Percentiles rank a stretch among this genome's conserved stretches.
Conservation (phyloP, 2,888 invertebrate species). For the Ditylenchus weischeri region DNA sequence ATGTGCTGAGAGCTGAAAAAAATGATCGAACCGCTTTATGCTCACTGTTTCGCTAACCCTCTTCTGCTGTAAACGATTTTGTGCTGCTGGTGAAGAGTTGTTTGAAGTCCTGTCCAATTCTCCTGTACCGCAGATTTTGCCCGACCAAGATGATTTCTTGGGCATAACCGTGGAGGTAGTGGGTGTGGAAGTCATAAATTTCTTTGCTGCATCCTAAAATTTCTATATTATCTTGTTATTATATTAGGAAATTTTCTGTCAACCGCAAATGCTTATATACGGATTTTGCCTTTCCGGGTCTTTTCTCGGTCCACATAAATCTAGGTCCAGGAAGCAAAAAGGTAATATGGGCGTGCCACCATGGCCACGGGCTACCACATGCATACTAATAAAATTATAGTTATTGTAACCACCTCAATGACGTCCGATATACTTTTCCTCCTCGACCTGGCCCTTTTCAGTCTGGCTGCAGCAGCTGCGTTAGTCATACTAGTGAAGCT, state of each 20-base stretch:
- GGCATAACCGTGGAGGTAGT: neutral
- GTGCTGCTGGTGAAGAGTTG: slow-evolving; percentile 2
- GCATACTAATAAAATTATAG: too few species aligned
- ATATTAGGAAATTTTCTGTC: too few species aligned
- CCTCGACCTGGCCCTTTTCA: slow-evolving; percentile 3
- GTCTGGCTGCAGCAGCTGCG: slow-evolving; percentile 2
- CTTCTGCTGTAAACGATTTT: slow-evolving; percentile 4
- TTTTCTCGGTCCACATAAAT: too few species aligned
- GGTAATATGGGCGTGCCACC: too few species aligned
- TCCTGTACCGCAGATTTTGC: slow-evolving; percentile 7
- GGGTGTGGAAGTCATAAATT: neutral
- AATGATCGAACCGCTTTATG: neutral
- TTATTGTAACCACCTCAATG: slow-evolving; percentile 12
- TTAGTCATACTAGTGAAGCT: neutral
- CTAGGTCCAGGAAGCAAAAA: too few species aligned
- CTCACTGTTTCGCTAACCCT: neutral
- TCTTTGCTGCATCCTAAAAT: slow-evolving; percentile 1
- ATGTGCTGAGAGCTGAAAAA: slow-evolving; percentile 49
- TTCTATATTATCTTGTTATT: too few species aligned
- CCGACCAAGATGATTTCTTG: slow-evolving; percentile 14
- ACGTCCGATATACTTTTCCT: slow-evolving; percentile 27
- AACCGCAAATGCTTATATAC: too few species aligned
- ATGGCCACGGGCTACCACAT: too few species aligned
- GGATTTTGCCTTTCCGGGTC: too few species aligned
- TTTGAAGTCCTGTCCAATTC: slow-evolving; percentile 7